These are phyloP conservation scores for Rhabdophis nuchalis DNA, from an alignment of 2,797 vertebrate species.

Conservation along the genomic window DNA sequence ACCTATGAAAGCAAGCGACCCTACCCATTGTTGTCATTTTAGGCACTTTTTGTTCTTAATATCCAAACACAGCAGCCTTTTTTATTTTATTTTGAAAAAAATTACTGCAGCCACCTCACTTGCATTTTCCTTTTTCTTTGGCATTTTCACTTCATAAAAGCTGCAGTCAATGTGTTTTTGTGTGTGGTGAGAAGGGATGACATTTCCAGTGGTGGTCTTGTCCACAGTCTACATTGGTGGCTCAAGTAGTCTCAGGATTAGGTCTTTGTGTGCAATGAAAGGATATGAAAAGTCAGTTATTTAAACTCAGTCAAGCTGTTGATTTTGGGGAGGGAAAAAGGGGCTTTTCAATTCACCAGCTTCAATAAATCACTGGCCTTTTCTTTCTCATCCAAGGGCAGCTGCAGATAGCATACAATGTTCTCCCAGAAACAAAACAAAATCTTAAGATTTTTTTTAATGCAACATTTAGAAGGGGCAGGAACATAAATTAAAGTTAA, in stretches of 20 bases:
- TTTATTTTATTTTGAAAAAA: conserved; percentile 68
- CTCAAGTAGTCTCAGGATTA: conserved; percentile 95
- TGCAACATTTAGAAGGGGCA: conserved; percentile 12
- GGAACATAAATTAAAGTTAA: conserved; percentile 55
- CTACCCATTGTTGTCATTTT: conserved; percentile 81
- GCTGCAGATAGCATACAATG: conserved; percentile 64
- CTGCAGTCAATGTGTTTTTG: conserved; percentile 93
- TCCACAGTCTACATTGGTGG: conserved; percentile 88
- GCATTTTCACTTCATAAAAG: conserved; percentile 96
- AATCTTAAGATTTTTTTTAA: conserved; percentile 21
- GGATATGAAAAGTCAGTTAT: conserved; percentile 99
- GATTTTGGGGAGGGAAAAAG: conserved; percentile 79
- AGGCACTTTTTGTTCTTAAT: conserved; percentile 85
- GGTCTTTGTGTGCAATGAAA: conserved; percentile 90
- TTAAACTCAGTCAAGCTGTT: conserved; percentile 96
- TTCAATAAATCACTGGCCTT: conserved; percentile 82
- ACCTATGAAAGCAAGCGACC: conserved; percentile 82
- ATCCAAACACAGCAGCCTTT: conserved; percentile 86
- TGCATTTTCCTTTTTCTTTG: conserved; percentile 84
- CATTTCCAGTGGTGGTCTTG: conserved; percentile 91
- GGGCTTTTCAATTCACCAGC: conserved; percentile 83
- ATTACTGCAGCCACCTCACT: conserved; percentile 87
- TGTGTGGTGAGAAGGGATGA: conserved; percentile 84
- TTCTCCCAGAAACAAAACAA: conserved; percentile 54
- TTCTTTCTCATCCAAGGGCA: conserved; percentile 63